These are phyloP conservation scores for Triops cancriformis DNA, from an alignment of 1,140 invertebrate species.

Conservation along the genomic window DNA sequence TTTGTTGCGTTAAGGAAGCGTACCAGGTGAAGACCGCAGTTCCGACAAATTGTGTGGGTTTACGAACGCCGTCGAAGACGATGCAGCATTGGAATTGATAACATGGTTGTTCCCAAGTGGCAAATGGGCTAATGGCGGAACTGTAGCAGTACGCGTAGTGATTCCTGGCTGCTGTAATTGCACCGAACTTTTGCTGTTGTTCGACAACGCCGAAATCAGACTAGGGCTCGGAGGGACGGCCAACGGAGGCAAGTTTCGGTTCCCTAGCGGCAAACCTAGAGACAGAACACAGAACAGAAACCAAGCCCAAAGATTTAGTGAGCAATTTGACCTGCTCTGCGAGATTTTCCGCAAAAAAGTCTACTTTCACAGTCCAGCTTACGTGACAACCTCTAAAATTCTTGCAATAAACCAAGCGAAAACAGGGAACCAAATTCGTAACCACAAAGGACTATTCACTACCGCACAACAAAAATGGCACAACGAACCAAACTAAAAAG, in stretches of 20 bases:
- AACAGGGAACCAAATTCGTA: too few species aligned
- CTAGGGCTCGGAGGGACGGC: neutral
- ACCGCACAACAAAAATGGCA: too few species aligned
- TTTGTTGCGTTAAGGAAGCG: neutral
- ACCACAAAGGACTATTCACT: too few species aligned
- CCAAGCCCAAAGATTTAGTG: neutral
- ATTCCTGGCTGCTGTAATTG: neutral
- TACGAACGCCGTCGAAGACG: neutral
- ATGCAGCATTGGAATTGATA: neutral
- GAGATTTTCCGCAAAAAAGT: neutral
- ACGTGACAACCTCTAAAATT: too few species aligned
- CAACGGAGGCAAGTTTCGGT: neutral
- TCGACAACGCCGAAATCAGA: neutral
- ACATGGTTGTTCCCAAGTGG: neutral
- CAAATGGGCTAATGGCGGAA: neutral
- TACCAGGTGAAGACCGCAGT: neutral
- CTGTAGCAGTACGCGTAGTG: neutral
- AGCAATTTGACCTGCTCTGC: neutral
- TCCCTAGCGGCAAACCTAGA: neutral
- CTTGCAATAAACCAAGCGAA: too few species aligned
- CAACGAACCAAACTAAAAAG: too few species aligned
- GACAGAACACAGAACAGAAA: neutral
- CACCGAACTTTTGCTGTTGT: neutral
- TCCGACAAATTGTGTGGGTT: neutral
- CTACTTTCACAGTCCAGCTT: too few species aligned